Evolutionary conservation across 92 coral and sea anemone species (phyloP).

Genomic region (Parazoanthus darwini): DNA sequence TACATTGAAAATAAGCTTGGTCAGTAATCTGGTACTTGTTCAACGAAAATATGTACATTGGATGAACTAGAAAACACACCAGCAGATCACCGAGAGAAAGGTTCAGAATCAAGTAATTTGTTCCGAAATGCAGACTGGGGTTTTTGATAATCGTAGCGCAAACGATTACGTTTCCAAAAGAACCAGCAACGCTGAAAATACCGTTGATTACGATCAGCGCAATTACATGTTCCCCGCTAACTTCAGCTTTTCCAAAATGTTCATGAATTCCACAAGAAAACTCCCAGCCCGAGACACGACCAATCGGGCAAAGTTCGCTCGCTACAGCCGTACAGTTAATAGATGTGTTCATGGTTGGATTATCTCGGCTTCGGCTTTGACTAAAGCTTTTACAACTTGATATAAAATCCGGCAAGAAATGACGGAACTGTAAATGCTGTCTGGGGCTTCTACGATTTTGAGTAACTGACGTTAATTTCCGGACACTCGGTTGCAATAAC

Average conservation of each 20-base stretch:
- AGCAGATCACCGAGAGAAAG: conserved; percentile 32
- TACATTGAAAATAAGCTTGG: conserved; percentile 6
- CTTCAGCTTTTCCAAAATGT: conserved; percentile 5
- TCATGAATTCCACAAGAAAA: neutral
- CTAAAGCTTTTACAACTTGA: neutral
- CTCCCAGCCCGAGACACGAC: neutral
- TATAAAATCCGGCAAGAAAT: neutral
- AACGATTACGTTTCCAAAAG: conserved; percentile 25
- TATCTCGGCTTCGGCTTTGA: neutral
- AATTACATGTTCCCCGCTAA: neutral
- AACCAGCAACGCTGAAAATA: conserved; percentile 22
- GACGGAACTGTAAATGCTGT: too few relatives aligned
- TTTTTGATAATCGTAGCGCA: conserved; percentile 33
- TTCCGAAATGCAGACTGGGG: conserved; percentile 27
- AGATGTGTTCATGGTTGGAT: conserved; percentile 1
- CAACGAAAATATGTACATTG: conserved; percentile 11
- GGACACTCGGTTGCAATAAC: neutral
- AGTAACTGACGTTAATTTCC: neutral
- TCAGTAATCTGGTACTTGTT: neutral
- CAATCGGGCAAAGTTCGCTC: neutral
- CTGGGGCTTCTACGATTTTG: neutral
- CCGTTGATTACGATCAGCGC: conserved; percentile 21
- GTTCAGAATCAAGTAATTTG: conserved; percentile 30
- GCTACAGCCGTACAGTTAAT: neutral
- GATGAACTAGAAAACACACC: conserved; percentile 26